These are phyloP conservation scores for Drosophila lacicola DNA, from an alignment of 2,888 invertebrate genomes.

Conservation along the genomic window DNA sequence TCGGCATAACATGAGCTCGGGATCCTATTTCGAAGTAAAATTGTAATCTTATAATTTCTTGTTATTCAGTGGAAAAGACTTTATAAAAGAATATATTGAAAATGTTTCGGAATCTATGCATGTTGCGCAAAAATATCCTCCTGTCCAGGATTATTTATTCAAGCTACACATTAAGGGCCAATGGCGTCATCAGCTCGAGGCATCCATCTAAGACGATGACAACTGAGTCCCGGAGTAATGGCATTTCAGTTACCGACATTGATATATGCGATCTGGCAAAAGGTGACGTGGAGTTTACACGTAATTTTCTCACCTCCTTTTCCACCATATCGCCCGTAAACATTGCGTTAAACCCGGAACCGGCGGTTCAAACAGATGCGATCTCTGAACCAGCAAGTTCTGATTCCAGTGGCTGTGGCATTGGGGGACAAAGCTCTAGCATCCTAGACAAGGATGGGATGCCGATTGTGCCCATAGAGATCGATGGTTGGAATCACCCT, in stretches of 20 bases:
- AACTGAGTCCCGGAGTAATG: neutral
- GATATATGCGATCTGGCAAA: conserved; percentile 55
- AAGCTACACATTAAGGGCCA: conserved; percentile 15
- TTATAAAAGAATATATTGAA: conserved; percentile 12
- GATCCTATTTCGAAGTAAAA: conserved; percentile 28
- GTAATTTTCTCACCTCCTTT: conserved; percentile 52
- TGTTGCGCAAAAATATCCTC: conserved; percentile 42
- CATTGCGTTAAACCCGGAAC: neutral
- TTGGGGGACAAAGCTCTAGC: neutral
- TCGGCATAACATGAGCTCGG: conserved; percentile 42
- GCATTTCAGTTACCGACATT: conserved; percentile 48
- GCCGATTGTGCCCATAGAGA: conserved; percentile 65
- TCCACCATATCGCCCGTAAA: neutral
- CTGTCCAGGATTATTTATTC: conserved; percentile 22
- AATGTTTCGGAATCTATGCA: conserved; percentile 57
- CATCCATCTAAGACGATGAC: neutral
- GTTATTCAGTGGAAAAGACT: neutral
- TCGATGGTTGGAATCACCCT: conserved; percentile 62
- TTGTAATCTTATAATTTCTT: conserved; percentile 6
- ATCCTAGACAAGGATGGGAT: conserved; percentile 50
- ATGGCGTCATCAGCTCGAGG: conserved; percentile 14
- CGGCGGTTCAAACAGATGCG: neutral
- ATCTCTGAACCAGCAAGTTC: neutral
- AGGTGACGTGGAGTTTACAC: conserved; percentile 54
- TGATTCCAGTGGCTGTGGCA: neutral